A percentile compares a stretch with the other conserved stretches of the same genome.
These are phyloP conservation scores for Hypercompe scribonia DNA, from an alignment of 2,888 invertebrate genomes.

Conservation along the genomic window DNA sequence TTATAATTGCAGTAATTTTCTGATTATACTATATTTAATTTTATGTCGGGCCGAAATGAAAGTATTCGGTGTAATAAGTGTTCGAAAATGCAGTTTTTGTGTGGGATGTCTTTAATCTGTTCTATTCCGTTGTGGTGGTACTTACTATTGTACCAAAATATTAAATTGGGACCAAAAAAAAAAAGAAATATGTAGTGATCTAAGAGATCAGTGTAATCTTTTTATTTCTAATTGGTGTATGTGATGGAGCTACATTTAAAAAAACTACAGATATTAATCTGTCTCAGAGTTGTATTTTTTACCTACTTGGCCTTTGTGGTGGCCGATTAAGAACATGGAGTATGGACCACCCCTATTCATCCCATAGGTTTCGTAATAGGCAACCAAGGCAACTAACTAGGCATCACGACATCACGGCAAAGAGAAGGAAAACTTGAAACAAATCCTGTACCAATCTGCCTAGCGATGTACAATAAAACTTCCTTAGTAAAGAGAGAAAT, in stretches of 20 bases:
- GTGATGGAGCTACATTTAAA: not conserved
- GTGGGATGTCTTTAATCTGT: constrained; percentile 35
- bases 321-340: too few species aligned
- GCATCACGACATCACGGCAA: too few species aligned
- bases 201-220: too few species aligned
- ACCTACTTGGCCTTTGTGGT: too few species aligned
- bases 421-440: too few species aligned
- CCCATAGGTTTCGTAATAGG: too few species aligned
- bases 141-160: constrained; percentile 33
- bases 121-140: constrained; percentile 43
- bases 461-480: too few species aligned
- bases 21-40: constrained; percentile 27
- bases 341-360: too few species aligned
- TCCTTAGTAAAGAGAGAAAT: too few species aligned
- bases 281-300: not conserved
- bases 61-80: constrained; percentile 34
- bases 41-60: constrained; percentile 35
- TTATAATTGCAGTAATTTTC: constrained; percentile 22
- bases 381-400: too few species aligned
- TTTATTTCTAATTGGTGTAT: too few species aligned
- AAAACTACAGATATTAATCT: not conserved
- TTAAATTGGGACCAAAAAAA: constrained; percentile 30
- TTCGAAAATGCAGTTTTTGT: constrained; percentile 34
- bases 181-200: constrained; percentile 30
- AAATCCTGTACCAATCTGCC: too few species aligned